Evolutionary conservation across 2,113 vertebrate genomes (phyloP).

Genomic region (Cephalopholis sonnerati): DNA sequence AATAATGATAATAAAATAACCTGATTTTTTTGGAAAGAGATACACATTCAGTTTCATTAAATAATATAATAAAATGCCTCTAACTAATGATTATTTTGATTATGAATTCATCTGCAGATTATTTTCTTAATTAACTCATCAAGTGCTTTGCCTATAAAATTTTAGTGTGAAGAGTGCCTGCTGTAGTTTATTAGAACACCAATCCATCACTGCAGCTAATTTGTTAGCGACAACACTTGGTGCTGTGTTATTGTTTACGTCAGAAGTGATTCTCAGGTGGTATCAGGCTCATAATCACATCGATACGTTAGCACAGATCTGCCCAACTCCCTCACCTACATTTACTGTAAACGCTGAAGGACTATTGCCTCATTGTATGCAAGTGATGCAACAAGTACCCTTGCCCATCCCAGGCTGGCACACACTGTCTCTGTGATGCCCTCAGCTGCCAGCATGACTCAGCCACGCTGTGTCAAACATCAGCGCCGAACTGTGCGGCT

Average conservation of each 20-base stretch:
- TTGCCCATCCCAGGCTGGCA: slow-evolving; percentile 32
- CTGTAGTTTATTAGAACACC: no score
- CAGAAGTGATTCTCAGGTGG: background rate
- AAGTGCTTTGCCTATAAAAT: no score
- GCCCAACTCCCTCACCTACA: background rate
- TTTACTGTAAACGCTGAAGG: background rate
- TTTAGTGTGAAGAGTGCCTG: no score
- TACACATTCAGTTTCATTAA: no score
- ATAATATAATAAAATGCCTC: no score
- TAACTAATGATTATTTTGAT: no score
- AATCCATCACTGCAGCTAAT: no score
- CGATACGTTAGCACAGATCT: background rate
- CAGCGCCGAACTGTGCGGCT: slow-evolving; percentile 30
- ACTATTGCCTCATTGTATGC: background rate
- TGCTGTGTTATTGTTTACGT: background rate
- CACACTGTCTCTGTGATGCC: slow-evolving; percentile 40
- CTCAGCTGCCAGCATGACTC: slow-evolving; percentile 48
- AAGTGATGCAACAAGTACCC: slow-evolving; percentile 12
- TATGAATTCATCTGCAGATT: no score
- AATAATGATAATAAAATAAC: no score
- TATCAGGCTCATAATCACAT: background rate
- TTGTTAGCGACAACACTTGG: background rate
- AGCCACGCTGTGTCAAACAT: slow-evolving; percentile 58
- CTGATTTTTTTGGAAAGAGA: no score
- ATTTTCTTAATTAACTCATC: no score